phyloP scores from a whole-genome alignment of 1,140 invertebrate species.

The Apis florea region DNA sequence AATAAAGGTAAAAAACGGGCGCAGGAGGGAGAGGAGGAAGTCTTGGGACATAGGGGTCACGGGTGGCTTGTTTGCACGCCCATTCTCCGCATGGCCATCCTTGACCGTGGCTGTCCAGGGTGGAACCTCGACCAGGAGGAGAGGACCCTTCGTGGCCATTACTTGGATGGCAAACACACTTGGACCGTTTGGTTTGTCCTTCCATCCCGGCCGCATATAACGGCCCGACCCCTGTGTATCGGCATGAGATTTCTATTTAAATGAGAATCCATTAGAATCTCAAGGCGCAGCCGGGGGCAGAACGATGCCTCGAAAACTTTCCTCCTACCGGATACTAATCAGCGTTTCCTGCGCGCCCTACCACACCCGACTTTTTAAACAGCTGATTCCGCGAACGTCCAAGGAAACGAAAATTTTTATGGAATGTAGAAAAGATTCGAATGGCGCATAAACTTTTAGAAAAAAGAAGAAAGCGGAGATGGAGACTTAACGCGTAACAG shows the following conservation, averaged over 20 bases:
- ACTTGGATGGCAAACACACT: conserved; percentile 80
- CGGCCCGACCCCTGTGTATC: conserved; percentile 72
- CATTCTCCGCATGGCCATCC: conserved; percentile 75
- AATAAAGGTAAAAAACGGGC: conserved; percentile 35
- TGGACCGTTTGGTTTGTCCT: conserved; percentile 74
- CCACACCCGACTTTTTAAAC: conserved; percentile 34
- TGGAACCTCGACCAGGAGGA: conserved; percentile 55
- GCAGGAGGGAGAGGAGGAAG: conserved; percentile 62
- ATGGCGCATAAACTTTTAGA: too few relatives aligned
- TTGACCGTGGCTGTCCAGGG: conserved; percentile 69
- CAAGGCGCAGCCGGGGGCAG: conserved; percentile 43
- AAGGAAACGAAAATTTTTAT: too few relatives aligned
- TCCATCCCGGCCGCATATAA: conserved; percentile 62
- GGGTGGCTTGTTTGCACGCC: conserved; percentile 77
- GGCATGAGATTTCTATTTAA: conserved; percentile 81
- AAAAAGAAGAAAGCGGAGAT: too few relatives aligned
- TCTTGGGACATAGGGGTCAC: conserved; percentile 60
- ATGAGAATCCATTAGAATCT: conserved; percentile 79
- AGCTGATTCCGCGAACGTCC: too few relatives aligned
- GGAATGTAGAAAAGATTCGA: too few relatives aligned
- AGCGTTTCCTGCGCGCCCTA: conserved; percentile 59
- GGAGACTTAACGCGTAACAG: too few relatives aligned
- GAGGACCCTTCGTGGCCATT: conserved; percentile 78
- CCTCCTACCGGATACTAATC: conserved; percentile 63
- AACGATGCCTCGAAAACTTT: conserved; percentile 55